Evolutionary conservation across 1,140 invertebrate genomes (phyloP), one percentile per base, ranked within the genome.

Genomic region (Penaeus japonicus): DNA sequence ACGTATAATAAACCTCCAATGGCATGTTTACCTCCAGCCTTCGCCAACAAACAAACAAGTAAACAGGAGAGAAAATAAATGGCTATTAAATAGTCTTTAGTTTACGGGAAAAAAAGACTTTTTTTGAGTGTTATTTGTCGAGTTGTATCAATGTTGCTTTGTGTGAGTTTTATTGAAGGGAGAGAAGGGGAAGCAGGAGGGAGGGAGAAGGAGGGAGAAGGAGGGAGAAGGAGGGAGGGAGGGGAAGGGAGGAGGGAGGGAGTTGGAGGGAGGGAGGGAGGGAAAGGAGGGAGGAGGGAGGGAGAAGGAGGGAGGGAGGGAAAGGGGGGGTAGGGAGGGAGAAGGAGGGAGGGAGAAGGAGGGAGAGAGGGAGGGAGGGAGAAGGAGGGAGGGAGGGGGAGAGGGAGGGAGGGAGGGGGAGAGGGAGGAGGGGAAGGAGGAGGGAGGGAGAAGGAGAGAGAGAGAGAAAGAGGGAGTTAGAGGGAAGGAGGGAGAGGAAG

Each of bases 391-490:
- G n/a, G 10, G 65, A 73, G 32, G n/a, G 65, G n/a, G 32, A 73
- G 12, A 10, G 32, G 12, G 65, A 30, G 10, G n/a, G 10, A 24
- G 32, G n/a, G n/a, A n/a, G n/a, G n/a, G n/a, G n/a, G n/a, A 62
- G 27, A 62, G 55, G 27, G 1, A 82, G 20, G 73, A 65, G 53
- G 62, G 53, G 62, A 47, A 18, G 73, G 82, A 84, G 27, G 35
- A 80, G 39, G 54, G 39, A 81, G 39, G 4, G 39, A 24, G 27
- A 62, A 17, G 32, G 27, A 62, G 55, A 57, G 73, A 55, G 84
- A 85, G 53, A 78, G 53, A 85, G 47, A 20, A 53, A 78, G 70
- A 78, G 39, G 77, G 84, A 78, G 27, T 57, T 47, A 20, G 53
- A 24, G 47, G 32, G 47, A 80, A 47, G 22, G 78, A 47, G 30